These are phyloP conservation scores for Hybognathus amarus DNA, from an alignment of 2,797 vertebrate genomes.

Conservation along the genomic window DNA sequence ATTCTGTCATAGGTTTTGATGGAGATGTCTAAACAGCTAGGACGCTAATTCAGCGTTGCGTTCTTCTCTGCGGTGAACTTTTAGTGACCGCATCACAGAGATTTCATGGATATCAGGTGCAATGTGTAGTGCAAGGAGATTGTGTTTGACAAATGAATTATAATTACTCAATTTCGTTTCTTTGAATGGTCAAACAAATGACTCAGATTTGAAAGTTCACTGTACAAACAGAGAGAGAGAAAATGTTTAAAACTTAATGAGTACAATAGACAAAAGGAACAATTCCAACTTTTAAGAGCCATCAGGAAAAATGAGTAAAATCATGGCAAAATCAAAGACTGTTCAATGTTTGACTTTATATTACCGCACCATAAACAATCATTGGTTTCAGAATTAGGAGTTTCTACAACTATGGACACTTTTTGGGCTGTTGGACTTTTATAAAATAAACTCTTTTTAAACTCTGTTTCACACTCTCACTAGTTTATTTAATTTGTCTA, in stretches of 20 bases:
- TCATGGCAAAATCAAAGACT: constrained; percentile 8
- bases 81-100: constrained; percentile 74
- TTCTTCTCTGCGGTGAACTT: constrained; percentile 72
- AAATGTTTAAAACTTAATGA: constrained; percentile 7
- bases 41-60: constrained; percentile 65
- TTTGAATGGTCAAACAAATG: constrained; percentile 31
- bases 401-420: not conserved
- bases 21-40: constrained; percentile 69
- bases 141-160: constrained; percentile 38
- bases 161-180: constrained; percentile 13
- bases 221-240: constrained; percentile 3
- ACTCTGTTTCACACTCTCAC: constrained; percentile 2
- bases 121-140: constrained; percentile 68
- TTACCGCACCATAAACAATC: constrained; percentile 12
- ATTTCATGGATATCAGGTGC: constrained; percentile 76
- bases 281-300: not conserved
- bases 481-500: constrained; percentile 8
- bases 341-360: constrained; percentile 21
- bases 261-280: not conserved
- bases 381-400: not conserved
- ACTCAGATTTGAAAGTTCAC: not conserved
- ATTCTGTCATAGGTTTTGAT: constrained; percentile 66
- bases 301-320: not conserved
- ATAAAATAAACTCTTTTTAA: constrained; percentile 15
- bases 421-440: constrained; percentile 2